Evolutionary conservation across 23 tunicate genomes (phyloP), one percentile per base, ranked within the genome.

Genomic region (Oikopleura vanhoeffeni): DNA sequence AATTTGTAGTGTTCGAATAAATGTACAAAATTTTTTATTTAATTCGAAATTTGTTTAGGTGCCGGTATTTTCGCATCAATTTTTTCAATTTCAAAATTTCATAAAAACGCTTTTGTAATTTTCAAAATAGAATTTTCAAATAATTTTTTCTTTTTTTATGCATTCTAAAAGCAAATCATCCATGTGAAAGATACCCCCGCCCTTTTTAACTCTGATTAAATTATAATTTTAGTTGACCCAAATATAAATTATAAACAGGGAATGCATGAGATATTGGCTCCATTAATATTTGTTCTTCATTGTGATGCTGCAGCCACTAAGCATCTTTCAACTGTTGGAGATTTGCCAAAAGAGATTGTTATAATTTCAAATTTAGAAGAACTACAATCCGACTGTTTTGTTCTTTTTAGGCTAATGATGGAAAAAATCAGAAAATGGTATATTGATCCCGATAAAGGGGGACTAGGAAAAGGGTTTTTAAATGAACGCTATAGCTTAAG

Each of bases 211-310:
- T n/a, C n/a, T n/a, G n/a, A n/a, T n/a, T n/a, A n/a, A n/a, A n/a
- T n/a, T n/a, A n/a, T n/a, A n/a, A n/a, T 3, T 41, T 83, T 87
- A 40, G 98, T 90, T 40, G 87, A 94, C 76, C 84, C 71, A 30
- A 83, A 85, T 0, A 41, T 94, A 8, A 86, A 88, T 1, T 94
- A 94, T 67, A 76, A 89, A 85, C 98, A 94, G 58, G 98, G 98
- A 33, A 94, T 94, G 94, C 98, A 94, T 67, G 98, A 94, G 83
- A 83, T 94, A 4, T 88, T 94, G 0, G 98, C 95, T 27, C 98
- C 98, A 0, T 40, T 94, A 39, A 41, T 94, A 0, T 94, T 94
- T 57, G 89, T 90, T 39, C 41, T 94, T 28, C 98, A 94, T 84
- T 94, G 98, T 83, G 98, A 94, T 57, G 67, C 91, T 41, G 91